These are phyloP conservation scores for Pipa parva DNA, from an alignment of 2,113 vertebrate genomes.

Conservation along the genomic window DNA sequence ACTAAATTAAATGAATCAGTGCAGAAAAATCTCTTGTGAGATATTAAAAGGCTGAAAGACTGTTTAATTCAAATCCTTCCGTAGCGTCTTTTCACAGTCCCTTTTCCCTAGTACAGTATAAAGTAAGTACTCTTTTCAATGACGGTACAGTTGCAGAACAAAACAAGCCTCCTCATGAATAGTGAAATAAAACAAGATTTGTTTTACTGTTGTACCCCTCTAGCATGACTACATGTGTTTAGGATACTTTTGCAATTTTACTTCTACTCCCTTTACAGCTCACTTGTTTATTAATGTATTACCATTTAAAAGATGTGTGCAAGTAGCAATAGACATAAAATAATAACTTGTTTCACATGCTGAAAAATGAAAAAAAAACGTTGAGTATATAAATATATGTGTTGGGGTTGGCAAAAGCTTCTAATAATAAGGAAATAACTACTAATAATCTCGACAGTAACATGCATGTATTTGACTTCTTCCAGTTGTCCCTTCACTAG, in stretches of 20 bases:
- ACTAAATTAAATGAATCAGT: slow-evolving; percentile 85
- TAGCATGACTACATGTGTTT: background rate
- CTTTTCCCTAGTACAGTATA: slow-evolving; percentile 77
- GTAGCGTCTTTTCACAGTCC: slow-evolving; percentile 70
- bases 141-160: slow-evolving; percentile 72
- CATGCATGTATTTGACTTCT: background rate
- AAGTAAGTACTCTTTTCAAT: slow-evolving; percentile 72
- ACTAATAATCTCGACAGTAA: background rate
- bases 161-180: slow-evolving; percentile 58
- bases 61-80: slow-evolving; percentile 82
- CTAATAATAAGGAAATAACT: too few relatives aligned
- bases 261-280: too few relatives aligned
- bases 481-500: background rate
- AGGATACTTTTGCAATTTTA: too few relatives aligned
- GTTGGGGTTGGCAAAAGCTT: too few relatives aligned
- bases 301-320: too few relatives aligned
- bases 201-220: background rate
- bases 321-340: too few relatives aligned
- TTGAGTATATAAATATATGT: too few relatives aligned
- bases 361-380: too few relatives aligned
- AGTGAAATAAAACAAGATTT: background rate
- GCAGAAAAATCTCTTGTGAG: slow-evolving; percentile 80
- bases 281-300: too few relatives aligned
- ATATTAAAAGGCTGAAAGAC: slow-evolving; percentile 82
- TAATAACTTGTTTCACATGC: too few relatives aligned